phyloP scores from a whole-genome alignment of 2,113 vertebrate species.

The Oriolus oriolus region DNA sequence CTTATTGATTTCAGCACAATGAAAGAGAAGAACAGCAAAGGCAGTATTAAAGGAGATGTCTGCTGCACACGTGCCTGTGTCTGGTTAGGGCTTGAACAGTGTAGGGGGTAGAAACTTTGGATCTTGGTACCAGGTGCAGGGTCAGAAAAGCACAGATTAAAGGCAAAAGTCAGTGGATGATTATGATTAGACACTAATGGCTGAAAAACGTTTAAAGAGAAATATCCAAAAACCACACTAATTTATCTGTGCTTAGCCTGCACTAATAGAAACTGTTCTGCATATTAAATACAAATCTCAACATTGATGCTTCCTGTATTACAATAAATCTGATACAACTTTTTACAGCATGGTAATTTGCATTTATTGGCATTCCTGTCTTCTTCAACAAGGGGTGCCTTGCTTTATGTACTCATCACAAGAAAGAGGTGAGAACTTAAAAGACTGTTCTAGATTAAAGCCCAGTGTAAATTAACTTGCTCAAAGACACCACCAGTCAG shows the following conservation, averaged over 20 bases:
- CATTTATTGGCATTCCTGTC: background rate
- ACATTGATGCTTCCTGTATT: background rate
- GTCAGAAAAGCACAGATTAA: background rate
- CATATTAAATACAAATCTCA: background rate
- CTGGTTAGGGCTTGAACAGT: background rate
- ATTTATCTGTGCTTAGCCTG: background rate
- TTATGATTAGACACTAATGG: background rate
- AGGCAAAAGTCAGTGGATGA: background rate
- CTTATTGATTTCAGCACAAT: background rate
- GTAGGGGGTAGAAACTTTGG: background rate
- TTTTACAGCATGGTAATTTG: background rate
- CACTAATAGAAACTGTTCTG: background rate
- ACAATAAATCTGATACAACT: background rate
- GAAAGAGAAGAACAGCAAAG: background rate
- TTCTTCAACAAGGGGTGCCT: background rate
- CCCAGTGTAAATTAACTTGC: background rate
- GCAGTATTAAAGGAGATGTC: background rate
- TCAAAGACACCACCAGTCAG: background rate
- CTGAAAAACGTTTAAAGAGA: background rate
- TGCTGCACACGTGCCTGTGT: background rate
- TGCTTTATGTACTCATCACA: background rate
- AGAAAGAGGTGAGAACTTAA: background rate
- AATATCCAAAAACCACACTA: background rate
- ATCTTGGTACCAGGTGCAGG: background rate
- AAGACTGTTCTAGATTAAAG: background rate